A percentile compares a stretch with the other conserved stretches of the same genome.
Conservation (phyloP, 2,113 vertebrate genomes). For the Lanius collurio region DNA sequence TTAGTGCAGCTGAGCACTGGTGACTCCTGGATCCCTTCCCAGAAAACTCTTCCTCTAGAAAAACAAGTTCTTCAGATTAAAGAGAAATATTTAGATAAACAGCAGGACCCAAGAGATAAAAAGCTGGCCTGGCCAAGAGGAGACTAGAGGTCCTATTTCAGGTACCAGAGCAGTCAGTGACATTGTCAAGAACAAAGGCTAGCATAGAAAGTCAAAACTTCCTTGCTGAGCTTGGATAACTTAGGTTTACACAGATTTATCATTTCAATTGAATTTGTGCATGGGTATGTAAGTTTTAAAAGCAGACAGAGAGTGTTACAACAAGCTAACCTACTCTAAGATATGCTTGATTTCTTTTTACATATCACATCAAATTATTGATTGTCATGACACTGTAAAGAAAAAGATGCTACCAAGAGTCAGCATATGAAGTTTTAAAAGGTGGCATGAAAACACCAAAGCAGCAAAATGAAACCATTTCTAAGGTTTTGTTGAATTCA, state of each 20-base stretch:
- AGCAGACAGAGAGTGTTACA: background rate
- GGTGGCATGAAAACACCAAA: background rate
- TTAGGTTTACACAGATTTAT: background rate
- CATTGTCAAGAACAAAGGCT: background rate
- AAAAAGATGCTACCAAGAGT: background rate
- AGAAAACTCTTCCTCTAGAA: constrained; percentile 3
- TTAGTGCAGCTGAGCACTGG: background rate
- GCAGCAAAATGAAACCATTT: background rate
- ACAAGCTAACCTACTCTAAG: background rate
- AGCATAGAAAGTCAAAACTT: background rate
- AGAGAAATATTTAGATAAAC: constrained; percentile 35
- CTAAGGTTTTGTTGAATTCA: background rate
- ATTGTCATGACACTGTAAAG: background rate
- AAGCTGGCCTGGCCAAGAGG: background rate
- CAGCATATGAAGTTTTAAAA: background rate
- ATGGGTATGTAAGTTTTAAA: background rate
- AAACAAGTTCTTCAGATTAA: constrained; percentile 17
- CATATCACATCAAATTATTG: background rate
- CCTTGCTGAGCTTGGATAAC: background rate
- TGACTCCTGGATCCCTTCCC: background rate
- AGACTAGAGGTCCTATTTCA: background rate
- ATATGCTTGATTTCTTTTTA: background rate
- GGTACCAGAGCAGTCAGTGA: background rate
- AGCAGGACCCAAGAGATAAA: background rate
- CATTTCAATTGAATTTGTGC: background rate